A percentile compares a stretch with the other conserved stretches of the same genome.
Conservation (phyloP, 2,113 vertebrate species). For the Thalassarche chlororhynchos region DNA sequence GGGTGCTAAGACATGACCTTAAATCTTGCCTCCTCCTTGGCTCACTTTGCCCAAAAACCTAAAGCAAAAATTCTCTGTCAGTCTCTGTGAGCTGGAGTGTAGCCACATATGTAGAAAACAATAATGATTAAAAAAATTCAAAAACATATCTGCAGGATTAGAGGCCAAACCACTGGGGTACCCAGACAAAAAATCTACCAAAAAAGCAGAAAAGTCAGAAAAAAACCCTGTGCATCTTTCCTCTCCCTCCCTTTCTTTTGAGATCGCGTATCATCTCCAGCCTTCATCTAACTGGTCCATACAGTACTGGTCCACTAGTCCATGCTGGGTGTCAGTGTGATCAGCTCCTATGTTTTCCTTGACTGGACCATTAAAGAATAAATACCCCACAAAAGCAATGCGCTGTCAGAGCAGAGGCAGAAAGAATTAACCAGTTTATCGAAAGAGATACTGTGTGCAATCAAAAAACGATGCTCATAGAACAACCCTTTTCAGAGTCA, state of each 20-base stretch:
- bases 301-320: neutral
- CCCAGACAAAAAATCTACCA: neutral
- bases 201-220: neutral
- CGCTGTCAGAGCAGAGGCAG: neutral
- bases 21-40: neutral
- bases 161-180: neutral
- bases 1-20: neutral
- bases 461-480: neutral
- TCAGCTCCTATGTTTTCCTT: neutral
- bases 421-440: neutral
- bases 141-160: neutral
- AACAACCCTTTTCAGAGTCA: neutral
- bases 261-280: neutral
- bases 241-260: neutral
- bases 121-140: neutral
- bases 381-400: neutral
- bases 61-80: neutral
- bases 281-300: neutral
- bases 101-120: neutral
- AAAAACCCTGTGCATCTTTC: neutral
- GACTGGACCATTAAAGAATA: neutral
- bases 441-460: neutral
- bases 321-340: neutral
- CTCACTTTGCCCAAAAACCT: neutral
- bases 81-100: neutral